phyloP scores from a whole-genome alignment of 1,140 invertebrate genomes.

The Papilio polytes region DNA sequence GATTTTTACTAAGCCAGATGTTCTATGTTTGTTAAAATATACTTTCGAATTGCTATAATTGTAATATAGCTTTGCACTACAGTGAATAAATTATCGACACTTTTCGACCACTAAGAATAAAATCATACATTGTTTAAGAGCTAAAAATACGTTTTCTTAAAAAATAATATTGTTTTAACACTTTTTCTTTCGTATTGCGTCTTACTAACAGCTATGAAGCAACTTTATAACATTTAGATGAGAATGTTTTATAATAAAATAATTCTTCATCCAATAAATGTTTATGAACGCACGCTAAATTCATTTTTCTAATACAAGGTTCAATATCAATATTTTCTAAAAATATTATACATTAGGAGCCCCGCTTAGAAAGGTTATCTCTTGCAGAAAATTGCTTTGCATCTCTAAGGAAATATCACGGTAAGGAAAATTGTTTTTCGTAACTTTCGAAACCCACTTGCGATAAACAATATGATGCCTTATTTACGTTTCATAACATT shows the following conservation, averaged over 20 bases:
- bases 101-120: neutral
- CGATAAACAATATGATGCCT: constrained; percentile 50
- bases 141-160: no score
- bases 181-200: neutral
- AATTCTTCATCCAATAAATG: constrained; percentile 17
- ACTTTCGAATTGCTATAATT: constrained; percentile 2
- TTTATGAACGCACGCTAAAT: constrained; percentile 24
- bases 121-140: no score
- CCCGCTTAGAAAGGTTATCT: constrained; percentile 67
- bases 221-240: neutral
- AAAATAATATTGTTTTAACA: no score
- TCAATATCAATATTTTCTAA: constrained; percentile 40
- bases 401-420: constrained; percentile 75
- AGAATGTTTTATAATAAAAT: neutral
- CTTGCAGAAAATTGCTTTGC: constrained; percentile 76
- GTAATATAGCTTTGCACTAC: neutral
- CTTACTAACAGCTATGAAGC: neutral
- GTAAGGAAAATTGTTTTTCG: constrained; percentile 61
- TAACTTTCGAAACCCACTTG: constrained; percentile 53
- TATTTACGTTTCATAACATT: constrained; percentile 40
- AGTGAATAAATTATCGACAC: neutral
- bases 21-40: constrained; percentile 36
- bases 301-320: constrained; percentile 29
- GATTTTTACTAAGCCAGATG: constrained; percentile 56
- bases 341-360: constrained; percentile 58